Evolutionary conservation across 1,140 invertebrate species (phyloP), one percentile per base, ranked within the genome.

Genomic region (Lordiphosa clarofinis): DNA sequence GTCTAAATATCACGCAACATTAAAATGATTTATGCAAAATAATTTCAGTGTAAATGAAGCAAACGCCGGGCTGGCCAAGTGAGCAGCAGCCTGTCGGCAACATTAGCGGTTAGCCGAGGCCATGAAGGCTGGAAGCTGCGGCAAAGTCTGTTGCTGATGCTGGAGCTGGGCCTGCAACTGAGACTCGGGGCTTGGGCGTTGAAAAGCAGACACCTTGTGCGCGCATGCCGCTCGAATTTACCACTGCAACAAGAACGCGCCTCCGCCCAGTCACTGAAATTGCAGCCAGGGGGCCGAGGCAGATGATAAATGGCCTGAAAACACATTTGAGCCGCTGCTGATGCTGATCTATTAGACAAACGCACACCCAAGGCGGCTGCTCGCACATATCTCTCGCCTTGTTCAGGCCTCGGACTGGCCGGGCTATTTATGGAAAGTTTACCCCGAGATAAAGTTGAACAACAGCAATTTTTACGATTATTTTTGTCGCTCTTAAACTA

Each of bases 1-100:
- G 67, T 84, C 76, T 76, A 76, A 81, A 81, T 82, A 81, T 81
- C 76, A 81, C 76, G 76, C 78, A 81, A 81, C 78, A 76, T 82
- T 69, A 82, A 81, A 71, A 81, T 81, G 76, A 81, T 81, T 81
- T 81, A 81, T 81, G 76, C 78, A 66, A 68, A 81, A 81, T 81
- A 81, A 81, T 81, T 81, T 81, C 53, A 82, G 76, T 84, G 76
- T 72, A 81, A 81, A 81, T 81, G 76, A 81, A 81, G 72, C 73
- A 72, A 81, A 71, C 69, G 73, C 71, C 61, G 63, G 44, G 58
- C 63, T 61, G 70, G 54, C 61, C 53, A 55, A 31, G 28, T 31
- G 15, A 19, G 40, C 31, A 43, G 19, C 13, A 12, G 31, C 40
- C 64, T 42, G 53, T 33, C 53, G 40, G 53, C 62, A 65, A 64